These are phyloP conservation scores for Plestiodon gilberti DNA, from an alignment of 2,113 vertebrate species.

Conservation along the genomic window DNA sequence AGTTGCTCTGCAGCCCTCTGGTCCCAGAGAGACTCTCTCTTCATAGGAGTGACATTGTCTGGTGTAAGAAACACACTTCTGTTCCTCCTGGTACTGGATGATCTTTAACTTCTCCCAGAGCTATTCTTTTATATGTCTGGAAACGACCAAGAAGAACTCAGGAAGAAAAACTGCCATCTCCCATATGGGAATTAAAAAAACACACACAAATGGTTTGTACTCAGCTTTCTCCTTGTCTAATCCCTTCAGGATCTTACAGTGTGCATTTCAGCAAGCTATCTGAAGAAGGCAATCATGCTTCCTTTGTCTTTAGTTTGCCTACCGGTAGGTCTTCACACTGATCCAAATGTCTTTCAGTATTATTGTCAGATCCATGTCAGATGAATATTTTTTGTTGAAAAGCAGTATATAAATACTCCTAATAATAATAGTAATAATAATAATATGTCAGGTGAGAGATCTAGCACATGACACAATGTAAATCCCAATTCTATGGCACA, in stretches of 20 bases:
- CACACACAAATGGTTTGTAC: conserved; percentile 14
- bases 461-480: neutral
- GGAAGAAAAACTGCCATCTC: conserved; percentile 35
- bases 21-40: conserved; percentile 35
- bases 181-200: conserved; percentile 38
- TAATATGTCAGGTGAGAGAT: neutral
- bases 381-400: neutral
- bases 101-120: conserved; percentile 44
- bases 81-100: conserved; percentile 5
- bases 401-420: too few relatives aligned
- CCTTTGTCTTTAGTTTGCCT: conserved; percentile 25
- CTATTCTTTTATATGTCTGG: conserved; percentile 28
- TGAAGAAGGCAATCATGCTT: conserved; percentile 8
- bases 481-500: neutral
- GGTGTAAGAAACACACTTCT: conserved; percentile 14
- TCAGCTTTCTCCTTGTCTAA: neutral
- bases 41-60: conserved; percentile 28
- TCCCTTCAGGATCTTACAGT: neutral
- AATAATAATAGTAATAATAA: too few relatives aligned
- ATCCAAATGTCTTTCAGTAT: neutral
- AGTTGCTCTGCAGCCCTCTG: conserved; percentile 31
- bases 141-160: conserved; percentile 30
- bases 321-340: conserved; percentile 27
- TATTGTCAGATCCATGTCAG: neutral
- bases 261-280: conserved; percentile 8